Evolutionary conservation across 1,140 invertebrate species (phyloP).

Genomic region (Laodelphax striatellus): DNA sequence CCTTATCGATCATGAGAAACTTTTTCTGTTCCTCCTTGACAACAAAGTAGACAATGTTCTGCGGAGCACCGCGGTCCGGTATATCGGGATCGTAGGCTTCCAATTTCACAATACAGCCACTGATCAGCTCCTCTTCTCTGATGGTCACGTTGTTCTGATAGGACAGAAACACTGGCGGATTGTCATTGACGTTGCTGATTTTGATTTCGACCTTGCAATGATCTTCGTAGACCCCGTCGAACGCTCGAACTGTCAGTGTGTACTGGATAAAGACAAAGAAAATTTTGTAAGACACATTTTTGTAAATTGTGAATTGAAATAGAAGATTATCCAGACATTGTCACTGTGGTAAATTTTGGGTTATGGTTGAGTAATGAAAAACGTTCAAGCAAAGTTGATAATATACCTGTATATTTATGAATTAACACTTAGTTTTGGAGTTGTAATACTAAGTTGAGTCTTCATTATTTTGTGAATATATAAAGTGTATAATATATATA

Average conservation of each 20-base stretch:
- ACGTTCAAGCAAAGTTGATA: too few species aligned
- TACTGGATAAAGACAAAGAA: conserved; percentile 37
- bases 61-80: conserved; percentile 52
- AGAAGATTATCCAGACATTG: too few species aligned
- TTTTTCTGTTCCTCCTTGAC: conserved; percentile 50
- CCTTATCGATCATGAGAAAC: conserved; percentile 53
- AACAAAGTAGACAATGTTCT: conserved; percentile 65
- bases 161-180: conserved; percentile 58
- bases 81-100: conserved; percentile 79
- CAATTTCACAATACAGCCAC: conserved; percentile 52
- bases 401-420: too few species aligned
- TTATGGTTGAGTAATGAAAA: too few species aligned
- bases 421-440: too few species aligned
- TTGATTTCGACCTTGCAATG: conserved; percentile 62
- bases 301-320: too few species aligned
- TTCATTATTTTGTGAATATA: too few species aligned
- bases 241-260: conserved; percentile 58
- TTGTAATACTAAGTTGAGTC: too few species aligned
- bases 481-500: too few species aligned
- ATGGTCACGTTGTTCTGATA: conserved; percentile 54
- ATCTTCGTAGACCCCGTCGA: conserved; percentile 65
- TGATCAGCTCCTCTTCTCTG: conserved; percentile 49
- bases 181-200: conserved; percentile 74
- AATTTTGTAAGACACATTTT: neutral
- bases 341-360: too few species aligned